Evolutionary conservation across 2,113 vertebrate genomes (phyloP).

Genomic region (Pelodiscus sinensis): DNA sequence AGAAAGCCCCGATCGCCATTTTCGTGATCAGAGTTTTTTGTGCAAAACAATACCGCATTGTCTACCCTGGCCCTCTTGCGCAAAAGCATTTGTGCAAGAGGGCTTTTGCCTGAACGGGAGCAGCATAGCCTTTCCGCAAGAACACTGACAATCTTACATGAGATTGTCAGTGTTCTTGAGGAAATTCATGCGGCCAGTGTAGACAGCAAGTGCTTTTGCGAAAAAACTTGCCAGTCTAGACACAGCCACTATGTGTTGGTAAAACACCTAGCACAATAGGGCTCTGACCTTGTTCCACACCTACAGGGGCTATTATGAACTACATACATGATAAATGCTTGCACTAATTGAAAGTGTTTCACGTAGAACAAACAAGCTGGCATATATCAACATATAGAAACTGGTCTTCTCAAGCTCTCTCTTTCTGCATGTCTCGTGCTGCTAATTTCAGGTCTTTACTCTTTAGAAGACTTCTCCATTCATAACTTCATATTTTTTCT

Average conservation of each 20-base stretch:
- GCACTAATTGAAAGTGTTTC: neutral
- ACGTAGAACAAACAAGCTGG: neutral
- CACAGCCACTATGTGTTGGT: neutral
- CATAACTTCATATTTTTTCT: conserved; percentile 15
- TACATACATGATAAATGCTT: neutral
- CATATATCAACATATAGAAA: neutral
- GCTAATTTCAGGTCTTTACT: neutral
- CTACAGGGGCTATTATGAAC: neutral
- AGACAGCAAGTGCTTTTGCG: too few relatives aligned
- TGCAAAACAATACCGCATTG: too few relatives aligned
- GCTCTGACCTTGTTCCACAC: neutral
- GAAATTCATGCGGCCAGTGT: too few relatives aligned
- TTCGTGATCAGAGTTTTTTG: too few relatives aligned
- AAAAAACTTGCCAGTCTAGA: too few relatives aligned
- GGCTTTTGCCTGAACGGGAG: too few relatives aligned
- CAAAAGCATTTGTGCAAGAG: too few relatives aligned
- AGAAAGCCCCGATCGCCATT: too few relatives aligned
- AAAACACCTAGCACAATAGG: neutral
- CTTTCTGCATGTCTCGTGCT: neutral
- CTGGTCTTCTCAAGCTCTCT: neutral
- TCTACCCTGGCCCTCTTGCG: too few relatives aligned
- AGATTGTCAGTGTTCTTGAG: too few relatives aligned
- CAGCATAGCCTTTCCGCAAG: too few relatives aligned
- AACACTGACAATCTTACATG: too few relatives aligned
- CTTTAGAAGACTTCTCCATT: neutral